Evolutionary conservation across 2,888 invertebrate species (phyloP).

Genomic region (Drosophila demipolita): DNA sequence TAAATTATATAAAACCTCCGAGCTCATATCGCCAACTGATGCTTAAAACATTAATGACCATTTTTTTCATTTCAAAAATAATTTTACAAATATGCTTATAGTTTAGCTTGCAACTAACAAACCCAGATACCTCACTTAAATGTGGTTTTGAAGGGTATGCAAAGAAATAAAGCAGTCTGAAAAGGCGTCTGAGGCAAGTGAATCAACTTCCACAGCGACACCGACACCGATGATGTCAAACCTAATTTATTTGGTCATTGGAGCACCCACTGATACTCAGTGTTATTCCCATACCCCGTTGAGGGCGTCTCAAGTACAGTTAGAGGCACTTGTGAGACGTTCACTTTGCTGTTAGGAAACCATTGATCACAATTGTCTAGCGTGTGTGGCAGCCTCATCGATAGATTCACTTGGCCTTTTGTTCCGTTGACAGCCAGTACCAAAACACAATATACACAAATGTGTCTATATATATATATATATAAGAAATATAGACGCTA

Average conservation of each 20-base stretch:
- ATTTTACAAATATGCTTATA: background rate
- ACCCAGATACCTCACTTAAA: background rate
- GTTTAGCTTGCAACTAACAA: background rate
- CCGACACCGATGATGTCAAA: constrained; percentile 60
- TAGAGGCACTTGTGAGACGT: constrained; percentile 61
- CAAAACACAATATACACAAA: constrained; percentile 13
- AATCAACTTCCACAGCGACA: constrained; percentile 30
- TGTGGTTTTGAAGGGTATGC: constrained; percentile 22
- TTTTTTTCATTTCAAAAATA: background rate
- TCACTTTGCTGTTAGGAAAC: constrained; percentile 29
- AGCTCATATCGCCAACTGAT: background rate
- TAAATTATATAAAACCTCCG: fast-evolving
- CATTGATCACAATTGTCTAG: constrained; percentile 65
- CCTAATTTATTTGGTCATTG: constrained; percentile 52
- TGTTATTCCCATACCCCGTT: constrained; percentile 28
- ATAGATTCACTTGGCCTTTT: constrained; percentile 55
- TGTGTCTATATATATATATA: background rate
- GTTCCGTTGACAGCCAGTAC: constrained; percentile 38
- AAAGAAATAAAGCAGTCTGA: constrained; percentile 23
- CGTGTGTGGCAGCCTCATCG: constrained; percentile 41
- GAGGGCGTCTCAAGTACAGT: constrained; percentile 46
- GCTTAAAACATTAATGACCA: background rate
- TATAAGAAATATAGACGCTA: constrained; percentile 35
- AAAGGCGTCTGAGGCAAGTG: constrained; percentile 33
- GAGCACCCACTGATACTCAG: constrained; percentile 45